Evolutionary conservation across 2,797 vertebrate species (phyloP).

Genomic region (Enteromius unitaeniatus): DNA sequence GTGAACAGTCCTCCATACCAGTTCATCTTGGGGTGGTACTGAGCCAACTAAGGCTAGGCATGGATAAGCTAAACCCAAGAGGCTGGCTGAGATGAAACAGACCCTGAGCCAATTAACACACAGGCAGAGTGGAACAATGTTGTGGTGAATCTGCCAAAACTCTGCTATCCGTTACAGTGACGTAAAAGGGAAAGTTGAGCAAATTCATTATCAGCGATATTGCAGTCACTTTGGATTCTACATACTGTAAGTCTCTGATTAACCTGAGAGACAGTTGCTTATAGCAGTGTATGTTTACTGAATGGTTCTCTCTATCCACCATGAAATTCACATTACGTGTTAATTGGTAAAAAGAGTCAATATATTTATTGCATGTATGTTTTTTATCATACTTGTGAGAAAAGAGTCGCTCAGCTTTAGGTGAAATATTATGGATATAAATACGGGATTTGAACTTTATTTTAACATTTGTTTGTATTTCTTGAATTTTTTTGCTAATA

Average conservation of each 20-base stretch:
- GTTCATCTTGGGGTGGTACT: not conserved
- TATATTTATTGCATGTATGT: not conserved
- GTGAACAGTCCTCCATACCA: not conserved
- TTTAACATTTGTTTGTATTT: not conserved
- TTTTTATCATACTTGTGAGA: not conserved
- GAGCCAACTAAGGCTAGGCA: not conserved
- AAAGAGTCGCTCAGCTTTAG: not conserved
- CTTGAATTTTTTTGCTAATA: not conserved
- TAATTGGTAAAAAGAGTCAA: not conserved
- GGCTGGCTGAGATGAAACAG: slow-evolving; percentile 1
- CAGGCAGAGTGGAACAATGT: not conserved
- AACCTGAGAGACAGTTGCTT: not conserved
- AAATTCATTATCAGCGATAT: not conserved
- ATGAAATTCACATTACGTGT: not conserved
- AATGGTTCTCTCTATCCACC: not conserved
- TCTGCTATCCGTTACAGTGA: slow-evolving; percentile 4
- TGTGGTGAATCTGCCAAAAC: slow-evolving; percentile 13
- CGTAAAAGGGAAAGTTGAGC: not conserved
- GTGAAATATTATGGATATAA: not conserved
- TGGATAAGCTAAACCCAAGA: slow-evolving; percentile 16
- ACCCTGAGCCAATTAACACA: slow-evolving; percentile 35
- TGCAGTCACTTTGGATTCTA: not conserved
- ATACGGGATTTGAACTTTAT: not conserved
- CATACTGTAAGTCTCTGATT: not conserved
- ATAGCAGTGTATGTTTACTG: not conserved